These are phyloP conservation scores for Napeogenes inachia DNA, from an alignment of 2,888 invertebrate genomes.

Conservation along the genomic window DNA sequence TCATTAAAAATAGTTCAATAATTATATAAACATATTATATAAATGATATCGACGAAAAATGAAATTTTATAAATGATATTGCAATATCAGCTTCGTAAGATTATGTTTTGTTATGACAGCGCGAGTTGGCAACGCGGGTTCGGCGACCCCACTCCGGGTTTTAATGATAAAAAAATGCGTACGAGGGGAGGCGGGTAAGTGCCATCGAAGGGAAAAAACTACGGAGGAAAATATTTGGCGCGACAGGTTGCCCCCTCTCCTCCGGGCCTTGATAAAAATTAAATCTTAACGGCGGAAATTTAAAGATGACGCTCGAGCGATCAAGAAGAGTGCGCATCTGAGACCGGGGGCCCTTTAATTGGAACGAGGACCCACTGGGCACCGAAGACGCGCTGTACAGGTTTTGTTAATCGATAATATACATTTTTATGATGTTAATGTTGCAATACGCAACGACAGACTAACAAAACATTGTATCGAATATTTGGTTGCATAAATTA, in stretches of 20 bases:
- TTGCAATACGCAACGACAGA: neutral
- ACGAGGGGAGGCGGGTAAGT: conserved; percentile 73
- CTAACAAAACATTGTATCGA: too few species aligned
- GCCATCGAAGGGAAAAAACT: conserved; percentile 77
- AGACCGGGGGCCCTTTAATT: conserved; percentile 72
- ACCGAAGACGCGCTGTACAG: conserved; percentile 37
- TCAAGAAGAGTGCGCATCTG: conserved; percentile 77
- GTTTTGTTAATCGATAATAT: conserved; percentile 31
- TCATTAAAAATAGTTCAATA: neutral
- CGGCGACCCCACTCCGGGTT: conserved; percentile 75
- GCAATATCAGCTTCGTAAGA: conserved; percentile 56
- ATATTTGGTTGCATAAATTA: too few species aligned
- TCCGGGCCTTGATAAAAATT: conserved; percentile 72
- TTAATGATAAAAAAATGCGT: conserved; percentile 79
- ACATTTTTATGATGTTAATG: neutral
- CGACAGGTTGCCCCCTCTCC: conserved; percentile 69
- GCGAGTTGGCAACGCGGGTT: conserved; percentile 70
- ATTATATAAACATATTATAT: neutral
- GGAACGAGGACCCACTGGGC: conserved; percentile 58
- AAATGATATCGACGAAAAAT: neutral
- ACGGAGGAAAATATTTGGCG: conserved; percentile 78
- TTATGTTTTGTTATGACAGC: conserved; percentile 76
- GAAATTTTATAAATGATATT: conserved; percentile 41
- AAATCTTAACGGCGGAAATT: conserved; percentile 79
- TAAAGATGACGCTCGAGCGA: conserved; percentile 77